These are phyloP conservation scores for Siphamia tubifer DNA, from an alignment of 2,113 vertebrate species.

Conservation along the genomic window DNA sequence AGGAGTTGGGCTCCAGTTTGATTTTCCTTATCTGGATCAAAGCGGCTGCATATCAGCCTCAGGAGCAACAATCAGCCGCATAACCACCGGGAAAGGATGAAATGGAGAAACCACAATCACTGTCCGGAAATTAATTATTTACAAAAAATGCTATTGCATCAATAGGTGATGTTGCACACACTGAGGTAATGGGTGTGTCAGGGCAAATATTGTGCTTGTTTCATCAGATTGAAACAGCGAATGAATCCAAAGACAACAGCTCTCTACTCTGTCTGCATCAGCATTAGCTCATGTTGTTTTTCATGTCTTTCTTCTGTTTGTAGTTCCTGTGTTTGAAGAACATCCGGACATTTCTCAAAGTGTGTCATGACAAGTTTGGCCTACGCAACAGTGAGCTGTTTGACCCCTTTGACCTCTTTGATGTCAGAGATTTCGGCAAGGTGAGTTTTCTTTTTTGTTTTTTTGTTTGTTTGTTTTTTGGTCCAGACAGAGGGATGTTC, in stretches of 20 bases:
- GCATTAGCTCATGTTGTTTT: not conserved
- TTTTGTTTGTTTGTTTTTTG: too few relatives aligned
- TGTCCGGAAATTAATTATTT: constrained; percentile 60
- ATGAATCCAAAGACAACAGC: not conserved
- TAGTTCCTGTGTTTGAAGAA: constrained; percentile 98
- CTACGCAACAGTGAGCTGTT: constrained; percentile 95
- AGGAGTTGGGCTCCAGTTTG: constrained; percentile 3
- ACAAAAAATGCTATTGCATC: not conserved
- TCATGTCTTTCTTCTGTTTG: not conserved
- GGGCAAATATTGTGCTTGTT: not conserved
- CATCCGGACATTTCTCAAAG: constrained; percentile 95
- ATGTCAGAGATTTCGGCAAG: constrained; percentile 98
- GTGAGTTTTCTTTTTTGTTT: constrained; percentile 82
- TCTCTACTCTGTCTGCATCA: rapidly evolving
- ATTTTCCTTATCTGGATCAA: constrained; percentile 29
- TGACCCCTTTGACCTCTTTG: constrained; percentile 97
- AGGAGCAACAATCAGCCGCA: constrained; percentile 11
- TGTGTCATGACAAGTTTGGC: constrained; percentile 95
- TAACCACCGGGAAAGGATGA: constrained; percentile 36
- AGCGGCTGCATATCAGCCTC: constrained; percentile 8
- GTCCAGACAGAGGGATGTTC: not conserved
- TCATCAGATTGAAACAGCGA: not conserved
- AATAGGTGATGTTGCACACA: constrained; percentile 6
- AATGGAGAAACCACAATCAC: constrained; percentile 38
- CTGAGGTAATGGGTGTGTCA: not conserved